Percentiles rank a stretch among this genome's conserved stretches.
These are phyloP conservation scores for Drosophila recens DNA, from an alignment of 2,888 invertebrate genomes.

Conservation along the genomic window DNA sequence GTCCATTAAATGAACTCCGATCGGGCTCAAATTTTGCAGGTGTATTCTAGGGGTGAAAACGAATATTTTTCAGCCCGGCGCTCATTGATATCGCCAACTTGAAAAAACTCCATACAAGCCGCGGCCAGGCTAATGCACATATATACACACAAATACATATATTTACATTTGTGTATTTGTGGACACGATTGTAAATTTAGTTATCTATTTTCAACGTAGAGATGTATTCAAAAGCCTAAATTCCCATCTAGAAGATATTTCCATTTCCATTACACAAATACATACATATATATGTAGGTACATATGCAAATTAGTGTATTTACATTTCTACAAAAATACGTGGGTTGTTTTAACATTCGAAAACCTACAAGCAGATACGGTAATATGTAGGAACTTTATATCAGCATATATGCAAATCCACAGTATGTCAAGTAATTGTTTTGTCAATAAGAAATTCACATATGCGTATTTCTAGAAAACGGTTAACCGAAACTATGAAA, in stretches of 20 bases:
- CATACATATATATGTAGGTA: neutral
- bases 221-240: slow-evolving; percentile 1
- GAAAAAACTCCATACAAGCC: too few relatives aligned
- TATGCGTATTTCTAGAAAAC: neutral
- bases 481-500: neutral
- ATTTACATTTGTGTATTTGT: neutral
- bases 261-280: neutral
- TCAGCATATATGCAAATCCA: slow-evolving; percentile 10
- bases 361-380: neutral
- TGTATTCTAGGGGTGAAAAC: too few relatives aligned
- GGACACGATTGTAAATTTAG: neutral
- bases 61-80: too few relatives aligned
- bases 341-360: neutral
- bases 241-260: slow-evolving; percentile 1
- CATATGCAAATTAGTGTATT: slow-evolving; percentile 10
- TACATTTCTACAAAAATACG: slow-evolving; percentile 3
- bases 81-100: too few relatives aligned
- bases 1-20: too few relatives aligned
- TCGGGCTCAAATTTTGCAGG: too few relatives aligned
- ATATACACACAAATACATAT: neutral
- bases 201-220: neutral
- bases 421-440: neutral
- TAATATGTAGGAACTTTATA: slow-evolving; percentile 17
- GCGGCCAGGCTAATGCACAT: too few relatives aligned
- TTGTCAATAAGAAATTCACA: neutral